Percentiles rank a stretch among this genome's conserved stretches.
phyloP scores from a whole-genome alignment of 2,113 vertebrate genomes.

The Bufo bufo region DNA sequence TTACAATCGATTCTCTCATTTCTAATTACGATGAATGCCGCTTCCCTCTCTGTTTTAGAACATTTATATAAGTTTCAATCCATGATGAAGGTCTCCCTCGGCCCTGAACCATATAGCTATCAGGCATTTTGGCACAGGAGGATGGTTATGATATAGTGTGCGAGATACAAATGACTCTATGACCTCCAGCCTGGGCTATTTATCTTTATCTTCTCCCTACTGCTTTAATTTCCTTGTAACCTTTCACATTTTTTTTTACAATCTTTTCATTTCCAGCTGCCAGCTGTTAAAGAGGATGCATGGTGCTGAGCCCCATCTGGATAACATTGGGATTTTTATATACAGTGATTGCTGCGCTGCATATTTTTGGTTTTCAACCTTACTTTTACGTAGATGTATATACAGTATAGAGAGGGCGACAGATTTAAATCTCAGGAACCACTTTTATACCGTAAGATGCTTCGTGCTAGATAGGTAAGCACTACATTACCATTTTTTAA shows the following conservation, averaged over 20 bases:
- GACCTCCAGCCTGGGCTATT: conserved; percentile 23
- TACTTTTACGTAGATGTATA: no score
- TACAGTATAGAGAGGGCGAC: no score
- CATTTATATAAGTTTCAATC: background rate
- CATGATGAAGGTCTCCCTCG: background rate
- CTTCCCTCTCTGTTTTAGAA: background rate
- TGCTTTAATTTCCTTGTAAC: conserved; percentile 23
- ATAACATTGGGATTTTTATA: background rate
- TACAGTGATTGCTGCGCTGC: background rate
- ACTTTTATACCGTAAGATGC: no score
- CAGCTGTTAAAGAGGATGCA: conserved; percentile 30
- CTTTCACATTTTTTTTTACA: background rate
- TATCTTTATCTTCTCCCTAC: conserved; percentile 18
- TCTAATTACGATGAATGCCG: no score
- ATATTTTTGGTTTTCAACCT: background rate
- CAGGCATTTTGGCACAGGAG: conserved; percentile 10
- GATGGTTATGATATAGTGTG: conserved; percentile 27
- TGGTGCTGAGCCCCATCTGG: conserved; percentile 20
- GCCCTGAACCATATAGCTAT: conserved; percentile 5
- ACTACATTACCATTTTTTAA: no score
- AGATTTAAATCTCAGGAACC: no score
- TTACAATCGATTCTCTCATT: no score
- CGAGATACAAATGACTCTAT: conserved; percentile 17
- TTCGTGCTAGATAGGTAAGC: no score
- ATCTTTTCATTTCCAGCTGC: conserved; percentile 36